phyloP scores from a whole-genome alignment of 2,113 vertebrate species.

The Galbula dea region DNA sequence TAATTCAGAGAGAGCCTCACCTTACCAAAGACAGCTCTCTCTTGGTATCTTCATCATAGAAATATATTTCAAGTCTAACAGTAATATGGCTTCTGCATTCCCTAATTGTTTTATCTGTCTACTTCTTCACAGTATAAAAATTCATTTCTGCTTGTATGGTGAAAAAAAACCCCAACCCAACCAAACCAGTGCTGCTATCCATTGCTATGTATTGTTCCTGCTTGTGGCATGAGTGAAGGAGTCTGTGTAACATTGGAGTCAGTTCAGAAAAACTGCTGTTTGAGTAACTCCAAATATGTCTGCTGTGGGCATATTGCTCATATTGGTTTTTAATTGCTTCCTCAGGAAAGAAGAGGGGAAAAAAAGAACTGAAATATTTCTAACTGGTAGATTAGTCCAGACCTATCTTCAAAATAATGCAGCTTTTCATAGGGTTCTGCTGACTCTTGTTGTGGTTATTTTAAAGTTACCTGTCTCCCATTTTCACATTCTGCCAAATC shows the following conservation, averaged over 20 bases:
- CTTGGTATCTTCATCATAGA: neutral
- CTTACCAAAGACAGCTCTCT: neutral
- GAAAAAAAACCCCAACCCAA: neutral
- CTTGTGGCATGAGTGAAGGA: neutral
- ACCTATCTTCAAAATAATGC: neutral
- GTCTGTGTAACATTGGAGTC: neutral
- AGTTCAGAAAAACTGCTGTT: slow-evolving; percentile 23
- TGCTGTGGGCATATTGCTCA: neutral
- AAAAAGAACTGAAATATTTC: neutral
- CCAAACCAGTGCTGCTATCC: neutral
- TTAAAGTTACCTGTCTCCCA: neutral
- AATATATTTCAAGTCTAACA: neutral
- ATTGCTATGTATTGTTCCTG: neutral
- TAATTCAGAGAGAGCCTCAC: neutral
- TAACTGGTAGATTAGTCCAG: neutral
- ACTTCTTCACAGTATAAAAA: neutral
- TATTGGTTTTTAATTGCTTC: slow-evolving; percentile 46
- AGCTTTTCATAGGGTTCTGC: neutral
- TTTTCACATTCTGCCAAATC: neutral
- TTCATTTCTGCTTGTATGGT: neutral
- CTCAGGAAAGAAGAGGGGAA: neutral
- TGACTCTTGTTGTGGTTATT: neutral
- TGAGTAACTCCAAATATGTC: neutral
- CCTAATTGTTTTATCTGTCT: neutral
- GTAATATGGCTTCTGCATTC: neutral